A percentile compares a stretch with the other conserved stretches of the same genome.
Evolutionary conservation across 2,113 vertebrate species (phyloP).

Genomic region (Archocentrus centrarchus): DNA sequence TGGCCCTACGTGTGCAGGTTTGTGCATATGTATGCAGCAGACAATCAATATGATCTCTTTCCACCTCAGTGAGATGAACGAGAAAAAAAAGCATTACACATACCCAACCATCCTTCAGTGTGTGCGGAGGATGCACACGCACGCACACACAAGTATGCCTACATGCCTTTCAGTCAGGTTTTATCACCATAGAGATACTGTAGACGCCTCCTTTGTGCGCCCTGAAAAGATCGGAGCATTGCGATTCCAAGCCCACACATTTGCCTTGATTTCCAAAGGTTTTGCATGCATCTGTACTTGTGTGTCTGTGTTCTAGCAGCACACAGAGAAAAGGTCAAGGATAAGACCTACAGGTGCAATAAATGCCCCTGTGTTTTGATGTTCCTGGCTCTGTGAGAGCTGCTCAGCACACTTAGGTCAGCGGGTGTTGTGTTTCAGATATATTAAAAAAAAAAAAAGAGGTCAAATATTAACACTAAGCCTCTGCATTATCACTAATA

Average conservation of each 20-base stretch:
- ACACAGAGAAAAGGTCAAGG: slow-evolving; percentile 53
- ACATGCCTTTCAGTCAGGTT: slow-evolving; percentile 68
- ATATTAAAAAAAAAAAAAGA: slow-evolving; percentile 29
- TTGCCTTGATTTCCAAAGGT: slow-evolving; percentile 53
- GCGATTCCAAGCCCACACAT: slow-evolving; percentile 41
- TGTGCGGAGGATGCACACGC: slow-evolving; percentile 13
- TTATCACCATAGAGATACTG: slow-evolving; percentile 72
- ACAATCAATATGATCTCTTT: slow-evolving; percentile 56
- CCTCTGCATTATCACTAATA: slow-evolving; percentile 56
- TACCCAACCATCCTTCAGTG: slow-evolving; percentile 22
- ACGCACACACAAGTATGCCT: slow-evolving; percentile 37
- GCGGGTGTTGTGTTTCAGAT: slow-evolving; percentile 59
- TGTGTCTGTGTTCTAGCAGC: slow-evolving; percentile 22
- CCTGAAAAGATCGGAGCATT: slow-evolving; percentile 55
- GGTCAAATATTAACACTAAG: slow-evolving; percentile 67
- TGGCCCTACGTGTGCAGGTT: not conserved
- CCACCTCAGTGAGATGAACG: slow-evolving; percentile 46
- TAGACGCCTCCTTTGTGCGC: slow-evolving; percentile 54
- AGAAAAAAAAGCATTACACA: slow-evolving; percentile 33
- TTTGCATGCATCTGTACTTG: slow-evolving; percentile 22
- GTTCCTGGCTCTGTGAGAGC: slow-evolving; percentile 40
- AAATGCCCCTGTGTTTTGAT: slow-evolving; percentile 40
- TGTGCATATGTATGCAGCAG: slow-evolving; percentile 34
- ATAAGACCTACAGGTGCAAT: slow-evolving; percentile 36
- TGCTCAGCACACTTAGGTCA: slow-evolving; percentile 60